Base-by-base conservation (phyloP, 2,113 vertebrate genomes). In the Hipposideros armiger region DNA sequence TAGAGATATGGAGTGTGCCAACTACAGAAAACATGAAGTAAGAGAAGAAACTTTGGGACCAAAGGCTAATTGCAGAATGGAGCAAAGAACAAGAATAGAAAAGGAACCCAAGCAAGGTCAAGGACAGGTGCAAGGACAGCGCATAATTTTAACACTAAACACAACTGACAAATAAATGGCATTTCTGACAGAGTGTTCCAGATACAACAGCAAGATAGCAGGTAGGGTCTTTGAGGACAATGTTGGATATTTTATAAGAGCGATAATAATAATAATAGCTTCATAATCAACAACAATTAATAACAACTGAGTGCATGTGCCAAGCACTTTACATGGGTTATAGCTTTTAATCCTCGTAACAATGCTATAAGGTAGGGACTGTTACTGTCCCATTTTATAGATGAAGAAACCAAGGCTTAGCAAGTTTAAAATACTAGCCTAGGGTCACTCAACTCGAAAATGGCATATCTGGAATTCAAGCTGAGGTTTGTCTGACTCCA, bases 381-480 rank as follows among this genome's bases (percentile, higher is more conserved):
- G 42, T 15, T 66, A 64, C 0, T 88, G 45, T 36, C 52, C 16
- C 40, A 20, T 50, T 91, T 91, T 62, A 94, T 5, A 60, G 14
- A 77, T 40, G 36, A 95, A 24, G 81, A 94, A 67, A 90, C n/a
- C 73, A 94, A 72, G 87, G 60, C 5, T 56, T 52, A 20, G 32
- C 56, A 86, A 40, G 13, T 91, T 72, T 50, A 69, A 86, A 82
- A 86, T 60, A 58, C 11, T 32, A 62, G 11, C 19, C 50, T 32
- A 19, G 74, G 54, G 78, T 82, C 58, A 74, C 3, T 93, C 17
- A 50, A 76, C 24, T 69, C 69, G 69, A 58, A 88, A 91, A 81
- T 6, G 22, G 32, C 32, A 76, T 17, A 45, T 26, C 11, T 30
- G 67, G 42, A 81, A 83, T 42, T 84, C 45, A 64, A 87, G 56